Conservation (phyloP, 2,888 invertebrate genomes). For the Eugnorisma glareosa region DNA sequence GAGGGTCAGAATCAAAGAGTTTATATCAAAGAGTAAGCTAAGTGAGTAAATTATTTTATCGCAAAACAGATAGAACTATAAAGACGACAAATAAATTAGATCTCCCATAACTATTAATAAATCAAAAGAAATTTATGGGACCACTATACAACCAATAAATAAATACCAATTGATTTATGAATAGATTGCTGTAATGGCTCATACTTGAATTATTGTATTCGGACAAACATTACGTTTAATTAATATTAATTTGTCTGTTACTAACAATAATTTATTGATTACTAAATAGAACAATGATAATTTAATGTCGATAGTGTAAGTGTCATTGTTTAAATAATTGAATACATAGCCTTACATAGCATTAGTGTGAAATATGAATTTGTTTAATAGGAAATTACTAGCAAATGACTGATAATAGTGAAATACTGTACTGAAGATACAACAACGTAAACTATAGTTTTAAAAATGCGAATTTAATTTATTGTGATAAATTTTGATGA, state of each 20-base stretch:
- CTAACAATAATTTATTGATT: background rate
- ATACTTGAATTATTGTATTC: slow-evolving; percentile 18
- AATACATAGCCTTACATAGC: no score
- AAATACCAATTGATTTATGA: slow-evolving; percentile 21
- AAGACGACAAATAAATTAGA: background rate
- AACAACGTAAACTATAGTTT: background rate
- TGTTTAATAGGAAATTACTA: background rate
- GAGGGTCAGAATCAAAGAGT: background rate
- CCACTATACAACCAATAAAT: slow-evolving; percentile 21
- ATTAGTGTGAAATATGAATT: background rate
- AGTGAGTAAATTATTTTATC: background rate
- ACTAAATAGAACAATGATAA: slow-evolving; percentile 8
- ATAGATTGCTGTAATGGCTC: background rate
- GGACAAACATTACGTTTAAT: background rate
- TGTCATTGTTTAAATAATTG: slow-evolving; percentile 6
- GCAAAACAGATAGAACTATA: background rate
- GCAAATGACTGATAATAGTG: background rate
- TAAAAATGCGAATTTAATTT: background rate
- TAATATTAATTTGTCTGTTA: slow-evolving; percentile 9
- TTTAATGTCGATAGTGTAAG: background rate
- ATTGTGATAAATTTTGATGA: no score
- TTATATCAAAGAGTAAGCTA: background rate
- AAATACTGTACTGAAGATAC: background rate
- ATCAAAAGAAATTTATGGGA: slow-evolving; percentile 13
- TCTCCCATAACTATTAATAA: background rate